Evolutionary conservation across 2,888 invertebrate genomes (phyloP), one percentile per base, ranked within the genome.

Genomic region (Aphelenchoides bicaudatus): DNA sequence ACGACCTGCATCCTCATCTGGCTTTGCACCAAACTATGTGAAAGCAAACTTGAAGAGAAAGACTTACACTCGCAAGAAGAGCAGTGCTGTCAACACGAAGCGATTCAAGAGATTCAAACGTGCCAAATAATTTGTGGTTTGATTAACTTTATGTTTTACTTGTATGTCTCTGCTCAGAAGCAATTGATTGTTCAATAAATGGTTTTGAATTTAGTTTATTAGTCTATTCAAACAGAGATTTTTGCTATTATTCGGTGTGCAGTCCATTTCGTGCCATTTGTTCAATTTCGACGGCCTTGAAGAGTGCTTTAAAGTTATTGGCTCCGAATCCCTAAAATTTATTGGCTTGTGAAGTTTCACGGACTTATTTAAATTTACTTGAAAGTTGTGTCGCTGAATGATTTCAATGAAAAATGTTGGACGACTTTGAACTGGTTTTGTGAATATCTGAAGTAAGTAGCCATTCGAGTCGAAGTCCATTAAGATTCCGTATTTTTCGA

Each of bases 231-330:
- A n/a, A n/a, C n/a, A n/a, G n/a, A n/a, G n/a, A n/a, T n/a, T n/a
- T n/a, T n/a, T n/a, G n/a, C n/a, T n/a, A n/a, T 30, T 49, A 31
- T 13, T 49, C 50, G 1, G 16, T 2, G 16, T 30, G 10, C 2
- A 54, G 27, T 2, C 54, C 46, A 10, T 47, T 94, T 74, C 94
- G 86, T 78, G 86, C 87, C 8, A 85, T 89, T 83, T 96, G 96
- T 72, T 96, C 94, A 49, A 86, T 78, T 83, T 96, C 94, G 71
- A 96, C 90, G 0, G 94, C 91, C 82, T 92, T 90, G 80, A 96
- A 96, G 8, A 96, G 83, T 0, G 93, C 89, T 82, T 94, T 93
- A 82, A 96, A 96, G 80, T 96, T 96, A 25, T 94, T 94, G 72
- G 93, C 94, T 52, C 96, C 96, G 80, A 98, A 96, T 54, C 96